Evolutionary conservation across 2,888 invertebrate genomes (phyloP).

Genomic region (Notocelia uddmanniana): DNA sequence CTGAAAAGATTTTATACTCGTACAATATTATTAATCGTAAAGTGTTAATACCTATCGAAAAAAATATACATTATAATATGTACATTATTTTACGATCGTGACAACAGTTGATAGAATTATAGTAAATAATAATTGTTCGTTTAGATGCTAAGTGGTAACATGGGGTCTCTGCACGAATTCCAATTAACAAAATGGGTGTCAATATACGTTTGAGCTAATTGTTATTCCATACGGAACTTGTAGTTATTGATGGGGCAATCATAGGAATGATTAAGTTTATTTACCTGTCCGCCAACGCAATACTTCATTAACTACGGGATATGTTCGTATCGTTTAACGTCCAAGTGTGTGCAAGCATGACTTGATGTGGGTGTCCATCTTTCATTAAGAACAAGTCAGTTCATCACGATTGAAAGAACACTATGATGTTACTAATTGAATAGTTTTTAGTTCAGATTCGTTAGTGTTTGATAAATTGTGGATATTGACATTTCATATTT

Average conservation of each 20-base stretch:
- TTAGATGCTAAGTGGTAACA: conserved; percentile 56
- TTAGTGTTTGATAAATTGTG: conserved; percentile 67
- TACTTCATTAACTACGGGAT: conserved; percentile 59
- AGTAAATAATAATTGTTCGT: conserved; percentile 62
- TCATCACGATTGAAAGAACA: conserved; percentile 70
- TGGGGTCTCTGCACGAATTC: conserved; percentile 59
- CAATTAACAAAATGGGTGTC: conserved; percentile 66
- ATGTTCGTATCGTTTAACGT: conserved; percentile 49
- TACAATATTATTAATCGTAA: no score
- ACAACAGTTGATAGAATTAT: conserved; percentile 54
- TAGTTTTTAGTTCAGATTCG: conserved; percentile 67
- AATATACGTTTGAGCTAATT: conserved; percentile 61
- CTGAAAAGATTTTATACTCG: background rate
- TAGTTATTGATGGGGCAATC: conserved; percentile 64
- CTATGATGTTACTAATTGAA: conserved; percentile 70
- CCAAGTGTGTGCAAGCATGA: conserved; percentile 50
- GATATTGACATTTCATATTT: conserved; percentile 50
- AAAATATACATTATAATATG: no score
- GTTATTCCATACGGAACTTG: conserved; percentile 53
- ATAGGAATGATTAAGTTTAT: conserved; percentile 69
- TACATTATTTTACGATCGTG: background rate
- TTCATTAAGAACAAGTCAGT: conserved; percentile 71
- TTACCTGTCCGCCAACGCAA: conserved; percentile 74
- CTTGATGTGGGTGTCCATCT: conserved; percentile 72
- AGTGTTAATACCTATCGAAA: no score